Evolutionary conservation across 1,140 invertebrate species (phyloP), one percentile per base, ranked within the genome.

Genomic region (Ectropis grisescens): DNA sequence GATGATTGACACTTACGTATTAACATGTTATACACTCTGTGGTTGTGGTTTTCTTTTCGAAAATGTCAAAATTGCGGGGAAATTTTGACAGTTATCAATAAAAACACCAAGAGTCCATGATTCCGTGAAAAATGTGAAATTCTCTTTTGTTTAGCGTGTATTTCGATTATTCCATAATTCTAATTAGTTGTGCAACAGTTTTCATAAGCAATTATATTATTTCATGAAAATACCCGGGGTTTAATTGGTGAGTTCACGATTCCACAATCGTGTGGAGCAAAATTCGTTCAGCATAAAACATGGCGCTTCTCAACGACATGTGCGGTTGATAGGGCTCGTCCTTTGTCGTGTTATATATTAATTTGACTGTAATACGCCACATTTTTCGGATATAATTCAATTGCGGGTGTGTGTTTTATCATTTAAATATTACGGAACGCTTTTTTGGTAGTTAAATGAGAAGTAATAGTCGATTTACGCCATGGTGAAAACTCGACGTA

Each of bases 401-500:
- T 53, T 49, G 25, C 26, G 27, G 47, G 46, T 55, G 47, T 58
- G 33, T 49, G 42, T 47, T 53, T 47, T 42, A 13, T 60, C 56
- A 48, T 50, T 46, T 25, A 42, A 33, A 32, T 58, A 38, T 70
- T 70, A 72, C 47, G 57, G 67, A 70, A 68, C 57, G 36, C 24
- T 48, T 54, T 57, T 50, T 50, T 50, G 47, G 38, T 49, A n/a
- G 35, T 69, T 57, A 36, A 55, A 58, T 60, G 64, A n/a, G n/a
- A n/a, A n/a, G n/a, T n/a, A n/a, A n/a, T n/a, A n/a, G n/a, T n/a
- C n/a, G n/a, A n/a, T n/a, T n/a, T n/a, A n/a, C n/a, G n/a, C 71
- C 59, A 80, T 82, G 80, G 80, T 82, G 62, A 82, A 82, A 80
- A 82, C 80, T 57, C 71, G 80, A 52, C 75, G 80, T 58, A 82